Evolutionary conservation across 2,797 vertebrate species (phyloP).

Genomic region (Apogon talboti): DNA sequence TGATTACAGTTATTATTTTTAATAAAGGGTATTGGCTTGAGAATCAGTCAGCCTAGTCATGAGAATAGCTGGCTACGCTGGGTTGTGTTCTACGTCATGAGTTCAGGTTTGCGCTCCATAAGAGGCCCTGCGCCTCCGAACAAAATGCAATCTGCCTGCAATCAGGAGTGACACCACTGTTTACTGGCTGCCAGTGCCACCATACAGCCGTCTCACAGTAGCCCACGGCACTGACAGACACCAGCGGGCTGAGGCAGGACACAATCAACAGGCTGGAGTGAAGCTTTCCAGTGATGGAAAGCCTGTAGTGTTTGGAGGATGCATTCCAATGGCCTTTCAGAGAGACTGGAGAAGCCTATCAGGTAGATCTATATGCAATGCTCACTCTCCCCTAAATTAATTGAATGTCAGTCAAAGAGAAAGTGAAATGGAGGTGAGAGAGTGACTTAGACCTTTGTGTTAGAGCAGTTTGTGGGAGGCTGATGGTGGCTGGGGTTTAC

Average conservation of each 20-base stretch:
- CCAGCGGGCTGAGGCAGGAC: constrained; percentile 58
- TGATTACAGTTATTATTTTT: constrained; percentile 84
- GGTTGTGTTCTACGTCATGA: constrained; percentile 37
- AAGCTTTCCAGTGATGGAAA: constrained; percentile 71
- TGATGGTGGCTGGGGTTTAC: constrained; percentile 31
- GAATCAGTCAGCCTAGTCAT: constrained; percentile 69
- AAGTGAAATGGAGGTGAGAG: constrained; percentile 69
- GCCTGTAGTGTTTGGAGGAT: constrained; percentile 59
- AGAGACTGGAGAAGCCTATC: constrained; percentile 64
- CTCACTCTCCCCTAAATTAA: constrained; percentile 77
- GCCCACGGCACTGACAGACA: constrained; percentile 69
- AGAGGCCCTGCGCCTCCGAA: constrained; percentile 46
- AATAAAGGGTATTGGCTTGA: constrained; percentile 75
- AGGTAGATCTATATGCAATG: constrained; percentile 68
- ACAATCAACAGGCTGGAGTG: constrained; percentile 74
- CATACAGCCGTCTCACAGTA: constrained; percentile 43
- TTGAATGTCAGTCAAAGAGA: constrained; percentile 80
- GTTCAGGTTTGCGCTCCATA: constrained; percentile 54
- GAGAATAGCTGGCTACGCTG: constrained; percentile 62
- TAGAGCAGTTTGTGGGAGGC: constrained; percentile 32
- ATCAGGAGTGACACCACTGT: constrained; percentile 76
- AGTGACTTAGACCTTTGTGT: constrained; percentile 66
- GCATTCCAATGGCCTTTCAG: constrained; percentile 69
- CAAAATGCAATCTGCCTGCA: constrained; percentile 76
- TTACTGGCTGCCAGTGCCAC: constrained; percentile 66